These are phyloP conservation scores for Apodemus speciosus DNA, from an alignment of 2,113 vertebrate genomes.

Conservation along the genomic window DNA sequence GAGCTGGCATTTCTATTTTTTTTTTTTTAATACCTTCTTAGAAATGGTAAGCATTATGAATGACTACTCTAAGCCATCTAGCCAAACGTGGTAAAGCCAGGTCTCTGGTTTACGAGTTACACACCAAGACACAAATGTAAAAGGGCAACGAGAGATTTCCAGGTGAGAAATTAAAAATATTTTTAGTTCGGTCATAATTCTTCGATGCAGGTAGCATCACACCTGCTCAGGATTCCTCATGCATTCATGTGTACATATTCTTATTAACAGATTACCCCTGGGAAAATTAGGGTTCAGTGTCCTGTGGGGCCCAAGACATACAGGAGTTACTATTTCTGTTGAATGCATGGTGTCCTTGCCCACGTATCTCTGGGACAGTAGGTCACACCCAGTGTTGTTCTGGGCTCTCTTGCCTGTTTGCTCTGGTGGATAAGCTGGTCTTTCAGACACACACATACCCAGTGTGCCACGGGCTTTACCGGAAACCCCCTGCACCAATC, in stretches of 20 bases:
- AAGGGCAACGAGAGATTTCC: background rate
- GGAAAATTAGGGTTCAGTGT: background rate
- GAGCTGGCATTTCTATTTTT: background rate
- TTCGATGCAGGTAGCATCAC: background rate
- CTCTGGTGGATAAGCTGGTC: background rate
- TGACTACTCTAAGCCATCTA: background rate
- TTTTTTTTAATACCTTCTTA: slow-evolving; percentile 6
- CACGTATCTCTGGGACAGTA: background rate
- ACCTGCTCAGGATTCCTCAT: background rate
- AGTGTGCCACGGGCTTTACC: rapidly evolving
- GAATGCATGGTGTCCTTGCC: background rate
- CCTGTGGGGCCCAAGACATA: background rate
- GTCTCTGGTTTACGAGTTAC: background rate
- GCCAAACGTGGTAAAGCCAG: slow-evolving; percentile 10
- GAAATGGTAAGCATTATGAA: slow-evolving; percentile 19
- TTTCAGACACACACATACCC: background rate
- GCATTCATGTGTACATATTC: slow-evolving; percentile 2
- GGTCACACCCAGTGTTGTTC: background rate
- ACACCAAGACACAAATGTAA: background rate
- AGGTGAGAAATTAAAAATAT: background rate
- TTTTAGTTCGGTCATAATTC: slow-evolving; percentile 26
- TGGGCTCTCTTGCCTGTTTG: background rate
- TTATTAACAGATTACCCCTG: background rate
- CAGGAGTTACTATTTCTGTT: slow-evolving; percentile 17
- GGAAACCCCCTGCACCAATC: background rate